These are phyloP conservation scores for Myotis daubentonii DNA, from an alignment of 2,797 vertebrate species.

Conservation along the genomic window DNA sequence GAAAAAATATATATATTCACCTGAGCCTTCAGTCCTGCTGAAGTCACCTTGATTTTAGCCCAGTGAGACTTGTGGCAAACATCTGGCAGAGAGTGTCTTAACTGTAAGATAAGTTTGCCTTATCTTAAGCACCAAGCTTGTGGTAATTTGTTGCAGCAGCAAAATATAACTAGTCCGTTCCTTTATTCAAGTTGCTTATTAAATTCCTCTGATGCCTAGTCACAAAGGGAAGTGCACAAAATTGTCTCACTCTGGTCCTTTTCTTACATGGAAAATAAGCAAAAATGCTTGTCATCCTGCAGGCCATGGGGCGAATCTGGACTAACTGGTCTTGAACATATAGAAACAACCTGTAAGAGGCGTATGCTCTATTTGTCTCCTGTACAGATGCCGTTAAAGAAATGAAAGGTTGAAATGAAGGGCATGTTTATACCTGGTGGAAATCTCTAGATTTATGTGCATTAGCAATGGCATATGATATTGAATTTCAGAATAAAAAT, in stretches of 20 bases:
- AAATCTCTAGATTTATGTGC: not conserved
- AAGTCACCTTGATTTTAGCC: not conserved
- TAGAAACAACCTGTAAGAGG: not conserved
- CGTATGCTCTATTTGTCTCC: not conserved
- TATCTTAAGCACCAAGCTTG: not conserved
- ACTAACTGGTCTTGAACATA: not conserved
- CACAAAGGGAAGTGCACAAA: not conserved
- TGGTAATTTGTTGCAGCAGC: not conserved
- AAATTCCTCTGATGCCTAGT: not conserved
- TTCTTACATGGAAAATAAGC: not conserved
- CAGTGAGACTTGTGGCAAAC: not conserved
- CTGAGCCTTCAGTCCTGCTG: not conserved
- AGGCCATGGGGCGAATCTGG: not conserved
- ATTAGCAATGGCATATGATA: not conserved
- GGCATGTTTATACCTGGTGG: not conserved
- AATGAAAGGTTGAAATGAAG: not conserved
- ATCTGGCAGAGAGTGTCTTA: not conserved
- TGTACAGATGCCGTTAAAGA: not conserved
- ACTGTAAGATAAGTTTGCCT: not conserved
- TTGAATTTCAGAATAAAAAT: conserved; percentile 35
- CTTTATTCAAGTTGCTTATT: not conserved
- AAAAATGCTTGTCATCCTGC: not conserved
- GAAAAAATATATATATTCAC: not conserved
- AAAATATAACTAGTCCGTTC: not conserved
- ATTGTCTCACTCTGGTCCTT: not conserved